Conservation (phyloP, 2,113 vertebrate genomes). For the Ascaphus truei region DNA sequence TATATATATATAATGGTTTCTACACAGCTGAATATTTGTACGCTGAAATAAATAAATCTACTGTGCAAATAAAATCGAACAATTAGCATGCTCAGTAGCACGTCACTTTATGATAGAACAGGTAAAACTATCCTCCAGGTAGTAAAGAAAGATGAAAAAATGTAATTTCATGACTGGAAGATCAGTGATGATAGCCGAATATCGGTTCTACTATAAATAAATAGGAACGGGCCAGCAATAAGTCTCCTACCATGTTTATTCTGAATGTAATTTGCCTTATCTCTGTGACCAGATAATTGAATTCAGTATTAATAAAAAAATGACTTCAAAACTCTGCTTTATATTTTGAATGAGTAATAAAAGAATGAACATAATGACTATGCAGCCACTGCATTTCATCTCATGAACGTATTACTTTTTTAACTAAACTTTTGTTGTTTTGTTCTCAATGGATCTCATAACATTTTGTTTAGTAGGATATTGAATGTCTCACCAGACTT, state of each 20-base stretch:
- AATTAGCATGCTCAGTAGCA: constrained; percentile 20
- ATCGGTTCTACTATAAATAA: constrained; percentile 19
- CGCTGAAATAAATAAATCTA: not conserved
- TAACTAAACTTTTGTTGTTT: no score
- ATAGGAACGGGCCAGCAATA: constrained; percentile 7
- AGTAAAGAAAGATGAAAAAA: constrained; percentile 30
- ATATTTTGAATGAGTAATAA: constrained; percentile 1
- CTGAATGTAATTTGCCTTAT: constrained; percentile 31
- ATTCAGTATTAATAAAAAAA: constrained; percentile 28
- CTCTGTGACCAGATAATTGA: constrained; percentile 22
- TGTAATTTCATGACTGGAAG: constrained; percentile 32
- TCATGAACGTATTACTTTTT: no score
- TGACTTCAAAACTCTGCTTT: not conserved
- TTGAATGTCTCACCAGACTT: no score
- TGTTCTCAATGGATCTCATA: no score
- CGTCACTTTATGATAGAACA: constrained; percentile 12
- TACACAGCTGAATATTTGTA: not conserved
- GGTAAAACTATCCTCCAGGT: constrained; percentile 29
- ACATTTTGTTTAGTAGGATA: no score
- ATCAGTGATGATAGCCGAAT: constrained; percentile 31
- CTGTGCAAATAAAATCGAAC: not conserved
- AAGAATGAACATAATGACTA: no score
- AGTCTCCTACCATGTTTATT: constrained; percentile 19
- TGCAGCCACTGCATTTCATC: no score
- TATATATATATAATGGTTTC: constrained; percentile 7